These are phyloP conservation scores for Delphinapterus leucas DNA, from an alignment of 2,113 vertebrate genomes.

Conservation along the genomic window DNA sequence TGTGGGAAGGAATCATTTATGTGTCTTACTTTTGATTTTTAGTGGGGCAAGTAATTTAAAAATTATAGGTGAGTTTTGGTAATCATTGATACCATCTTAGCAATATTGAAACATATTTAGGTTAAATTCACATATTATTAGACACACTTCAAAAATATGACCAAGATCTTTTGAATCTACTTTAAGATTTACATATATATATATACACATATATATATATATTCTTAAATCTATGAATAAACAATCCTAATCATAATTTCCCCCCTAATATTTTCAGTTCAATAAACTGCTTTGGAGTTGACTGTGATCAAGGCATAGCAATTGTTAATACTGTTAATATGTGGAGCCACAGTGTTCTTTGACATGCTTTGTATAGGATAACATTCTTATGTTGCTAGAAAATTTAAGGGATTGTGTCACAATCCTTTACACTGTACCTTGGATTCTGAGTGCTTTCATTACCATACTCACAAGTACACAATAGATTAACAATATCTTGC, in stretches of 20 bases:
- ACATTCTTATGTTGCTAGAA: not conserved
- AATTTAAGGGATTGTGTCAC: not conserved
- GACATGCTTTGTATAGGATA: not conserved
- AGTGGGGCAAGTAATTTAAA: not conserved
- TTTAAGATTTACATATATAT: not conserved
- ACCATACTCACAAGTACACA: not conserved
- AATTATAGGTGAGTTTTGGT: not conserved
- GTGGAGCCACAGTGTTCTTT: not conserved
- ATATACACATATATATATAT: not conserved
- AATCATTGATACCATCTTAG: not conserved
- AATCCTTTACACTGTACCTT: not conserved
- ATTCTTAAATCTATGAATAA: not conserved
- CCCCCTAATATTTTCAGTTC: not conserved
- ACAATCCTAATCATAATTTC: not conserved
- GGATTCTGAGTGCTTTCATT: slow-evolving; percentile 2
- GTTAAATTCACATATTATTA: not conserved
- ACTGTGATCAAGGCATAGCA: not conserved
- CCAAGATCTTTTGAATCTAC: not conserved
- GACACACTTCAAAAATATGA: not conserved
- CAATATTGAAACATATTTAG: not conserved
- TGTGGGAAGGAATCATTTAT: not conserved
- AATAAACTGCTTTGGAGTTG: not conserved
- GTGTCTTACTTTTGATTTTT: not conserved
- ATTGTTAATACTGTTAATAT: not conserved
- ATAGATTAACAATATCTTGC: slow-evolving; percentile 9